phyloP scores from a whole-genome alignment of 2,888 invertebrate genomes.

The Cephus sareptanus region DNA sequence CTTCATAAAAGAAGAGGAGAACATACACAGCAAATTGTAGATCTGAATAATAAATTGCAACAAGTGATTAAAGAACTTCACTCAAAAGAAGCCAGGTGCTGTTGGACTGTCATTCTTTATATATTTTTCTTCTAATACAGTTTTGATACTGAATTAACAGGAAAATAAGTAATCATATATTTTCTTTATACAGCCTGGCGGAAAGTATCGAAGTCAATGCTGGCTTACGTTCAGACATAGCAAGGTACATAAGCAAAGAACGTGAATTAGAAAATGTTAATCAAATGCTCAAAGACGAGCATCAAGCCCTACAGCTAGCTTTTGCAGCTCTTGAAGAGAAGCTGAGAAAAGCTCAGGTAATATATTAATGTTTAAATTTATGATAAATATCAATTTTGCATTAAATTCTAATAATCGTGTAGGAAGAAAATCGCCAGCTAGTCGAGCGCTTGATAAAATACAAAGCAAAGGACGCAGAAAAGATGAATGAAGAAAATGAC shows the following conservation, averaged over 20 bases:
- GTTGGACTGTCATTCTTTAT: not conserved
- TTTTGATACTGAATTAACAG: too few species aligned
- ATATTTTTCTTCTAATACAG: not conserved
- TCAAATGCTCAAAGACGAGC: conserved; percentile 92
- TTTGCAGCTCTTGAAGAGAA: conserved; percentile 92
- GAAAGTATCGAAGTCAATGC: conserved; percentile 76
- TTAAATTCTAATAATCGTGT: conserved; percentile 47
- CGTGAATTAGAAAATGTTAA: conserved; percentile 84
- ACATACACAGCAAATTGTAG: conserved; percentile 93
- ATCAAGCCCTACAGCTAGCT: conserved; percentile 92
- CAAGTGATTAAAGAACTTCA: conserved; percentile 84
- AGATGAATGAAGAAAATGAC: conserved; percentile 97
- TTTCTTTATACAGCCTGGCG: conserved; percentile 70
- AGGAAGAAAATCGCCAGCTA: conserved; percentile 89
- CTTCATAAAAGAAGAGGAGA: conserved; percentile 90
- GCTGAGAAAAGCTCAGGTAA: conserved; percentile 82
- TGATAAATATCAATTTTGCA: not conserved
- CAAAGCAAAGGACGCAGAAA: conserved; percentile 95
- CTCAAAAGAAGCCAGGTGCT: conserved; percentile 77
- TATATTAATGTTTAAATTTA: conserved; percentile 6
- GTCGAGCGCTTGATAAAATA: conserved; percentile 90
- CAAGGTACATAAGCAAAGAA: conserved; percentile 78
- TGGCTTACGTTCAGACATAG: conserved; percentile 78
- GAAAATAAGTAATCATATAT: too few species aligned
- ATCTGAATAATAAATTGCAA: conserved; percentile 85